Evolutionary conservation across 2,113 vertebrate genomes (phyloP), one percentile per base, ranked within the genome.

Genomic region (Perca flavescens): DNA sequence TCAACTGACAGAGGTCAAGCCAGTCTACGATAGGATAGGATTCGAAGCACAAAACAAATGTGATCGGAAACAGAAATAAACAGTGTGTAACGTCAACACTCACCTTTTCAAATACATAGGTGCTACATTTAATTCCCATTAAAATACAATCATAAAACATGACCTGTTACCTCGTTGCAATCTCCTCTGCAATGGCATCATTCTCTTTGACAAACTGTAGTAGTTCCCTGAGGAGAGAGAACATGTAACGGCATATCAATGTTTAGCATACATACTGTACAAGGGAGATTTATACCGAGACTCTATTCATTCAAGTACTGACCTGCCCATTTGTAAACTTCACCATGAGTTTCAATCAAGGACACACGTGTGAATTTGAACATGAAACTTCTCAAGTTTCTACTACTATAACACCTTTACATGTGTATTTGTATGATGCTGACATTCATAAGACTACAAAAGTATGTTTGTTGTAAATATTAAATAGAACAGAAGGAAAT

Each of bases 181-280:
- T 98, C 88, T 96, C 95, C 86, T 96, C 94, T 28, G 96, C 97
- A 60, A 97, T 25, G n/a, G 82, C 94, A 87, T 99, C 97, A 50
- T 99, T 98, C 89, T 97, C 97, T 87, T 96, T 96, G 16, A 96
- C 97, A 93, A 99, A 99, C 10, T 97, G 95, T 31, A 99, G 93
- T 4, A 99, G 94, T 7, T 98, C 96, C 86, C 98, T 99, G 90
- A 77, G 91, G 93, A 54, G 10, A 92, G 36, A 71, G 16, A 64
- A 28, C 47, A n/a, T 43, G 49, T 56, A 13, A 61, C 63, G 1
- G n/a, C 22, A 67, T 5, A 25, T 73, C 2, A 50, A 34, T 19
- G 58, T 16, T 53, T 22, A 47, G 1, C 52, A 13, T 1, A 17
- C n/a, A 54, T 4, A 25, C 5, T 5, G 50, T 43, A 43, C 40